Percentiles rank a stretch among this genome's conserved stretches.
phyloP scores from a whole-genome alignment of 2,888 invertebrate genomes.

The Venusia cambrica region DNA sequence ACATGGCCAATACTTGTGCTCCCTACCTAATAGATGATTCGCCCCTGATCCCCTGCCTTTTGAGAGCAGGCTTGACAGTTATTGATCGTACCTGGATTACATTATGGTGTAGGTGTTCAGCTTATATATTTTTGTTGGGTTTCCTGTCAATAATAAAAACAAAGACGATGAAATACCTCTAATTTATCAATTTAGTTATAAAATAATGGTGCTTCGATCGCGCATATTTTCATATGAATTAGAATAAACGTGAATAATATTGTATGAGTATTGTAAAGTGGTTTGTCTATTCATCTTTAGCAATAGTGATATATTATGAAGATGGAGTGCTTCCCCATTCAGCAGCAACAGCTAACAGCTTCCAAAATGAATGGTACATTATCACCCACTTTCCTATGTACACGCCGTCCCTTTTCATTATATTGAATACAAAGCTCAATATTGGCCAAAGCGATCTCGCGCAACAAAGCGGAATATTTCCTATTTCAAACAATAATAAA shows the following conservation, averaged over 20 bases:
- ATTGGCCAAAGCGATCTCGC: constrained; percentile 33
- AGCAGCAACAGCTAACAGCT: constrained; percentile 14
- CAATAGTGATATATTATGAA: too few relatives aligned
- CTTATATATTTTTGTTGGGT: constrained; percentile 9
- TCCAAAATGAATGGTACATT: constrained; percentile 26
- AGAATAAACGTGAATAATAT: too few relatives aligned
- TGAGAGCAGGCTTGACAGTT: constrained; percentile 54
- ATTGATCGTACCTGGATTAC: constrained; percentile 41
- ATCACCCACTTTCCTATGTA: constrained; percentile 27
- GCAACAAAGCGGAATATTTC: constrained; percentile 43
- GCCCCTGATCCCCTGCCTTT: constrained; percentile 45
- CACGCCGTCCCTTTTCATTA: constrained; percentile 33
- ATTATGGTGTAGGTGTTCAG: constrained; percentile 7
- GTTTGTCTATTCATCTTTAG: too few relatives aligned
- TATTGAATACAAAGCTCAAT: constrained; percentile 33
- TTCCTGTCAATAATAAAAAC: constrained; percentile 3
- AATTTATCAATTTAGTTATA: too few relatives aligned
- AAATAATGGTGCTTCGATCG: too few relatives aligned
- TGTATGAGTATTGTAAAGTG: too few relatives aligned
- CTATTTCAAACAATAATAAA: constrained; percentile 54
- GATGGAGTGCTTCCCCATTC: too few relatives aligned
- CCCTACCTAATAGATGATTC: constrained; percentile 56
- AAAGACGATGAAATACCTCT: too few relatives aligned
- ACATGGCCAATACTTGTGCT: constrained; percentile 44
- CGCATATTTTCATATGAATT: too few relatives aligned